Conservation (phyloP, 2,797 vertebrate genomes). For the Crypturellus tataupa region DNA sequence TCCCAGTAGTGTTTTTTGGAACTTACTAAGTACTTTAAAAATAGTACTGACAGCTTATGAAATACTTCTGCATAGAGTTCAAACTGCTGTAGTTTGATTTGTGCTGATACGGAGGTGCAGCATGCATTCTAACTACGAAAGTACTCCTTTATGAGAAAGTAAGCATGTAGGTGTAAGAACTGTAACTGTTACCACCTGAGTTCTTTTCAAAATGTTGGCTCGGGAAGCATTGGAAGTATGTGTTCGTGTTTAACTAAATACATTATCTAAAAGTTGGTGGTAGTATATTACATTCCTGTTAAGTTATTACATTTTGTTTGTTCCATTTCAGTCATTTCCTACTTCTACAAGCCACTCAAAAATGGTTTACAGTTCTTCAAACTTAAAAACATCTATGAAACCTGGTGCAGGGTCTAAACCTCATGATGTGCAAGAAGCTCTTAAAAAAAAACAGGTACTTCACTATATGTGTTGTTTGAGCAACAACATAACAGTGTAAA, state of each 20-base stretch:
- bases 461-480: not conserved
- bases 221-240: not conserved
- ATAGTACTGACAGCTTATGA: not conserved
- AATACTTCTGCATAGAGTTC: not conserved
- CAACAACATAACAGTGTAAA: not conserved
- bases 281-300: rapidly evolving
- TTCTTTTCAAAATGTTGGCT: not conserved
- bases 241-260: not conserved
- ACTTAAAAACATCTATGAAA: constrained; percentile 88
- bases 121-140: not conserved
- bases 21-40: not conserved
- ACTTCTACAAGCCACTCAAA: constrained; percentile 85
- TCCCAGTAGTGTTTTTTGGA: not conserved
- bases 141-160: not conserved
- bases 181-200: not conserved
- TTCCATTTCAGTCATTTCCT: constrained; percentile 77
- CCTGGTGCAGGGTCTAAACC: constrained; percentile 88
- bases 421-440: constrained; percentile 90
- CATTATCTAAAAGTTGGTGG: not conserved
- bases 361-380: constrained; percentile 85
- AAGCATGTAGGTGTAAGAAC: not conserved
- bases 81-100: not conserved
- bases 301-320: not conserved
- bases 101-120: rapidly evolving
- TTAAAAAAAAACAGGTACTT: constrained; percentile 95